Evolutionary conservation across 2,888 invertebrate species (phyloP), one percentile per base, ranked within the genome.

Genomic region (Drosophila multiciliata): DNA sequence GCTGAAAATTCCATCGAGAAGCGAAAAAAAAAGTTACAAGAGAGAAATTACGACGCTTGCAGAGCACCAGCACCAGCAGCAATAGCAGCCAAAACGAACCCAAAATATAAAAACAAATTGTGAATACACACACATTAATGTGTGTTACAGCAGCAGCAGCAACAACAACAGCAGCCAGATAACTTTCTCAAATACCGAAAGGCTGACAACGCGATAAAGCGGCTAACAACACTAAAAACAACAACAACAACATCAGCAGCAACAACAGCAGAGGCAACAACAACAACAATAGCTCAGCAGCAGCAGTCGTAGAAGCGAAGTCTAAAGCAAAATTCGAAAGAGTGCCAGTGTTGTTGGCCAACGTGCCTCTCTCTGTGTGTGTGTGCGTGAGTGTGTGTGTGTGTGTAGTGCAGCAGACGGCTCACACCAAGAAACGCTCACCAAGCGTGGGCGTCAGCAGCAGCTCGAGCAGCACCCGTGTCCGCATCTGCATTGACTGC

Each of bases 31-130:
- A 70, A 79, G 82, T 76, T 79, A 79, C 80, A 82, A 75, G 89
- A 86, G 77, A 88, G 78, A 87, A 89, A 89, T 89, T 83, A 86
- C 87, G 83, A 88, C 83, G 87, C 75, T 81, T 70, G 72, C 72
- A 86, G 69, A 68, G 74, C 78, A 75, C 45, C 45, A 45, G 45
- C 23, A 45, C 15, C 23, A 23, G 15, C 45, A 45, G 7, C 58
- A 79, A 55, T 45, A 78, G 71, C 66, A 78, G 81, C 63, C 62
- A 67, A 72, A 62, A 72, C 79, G 70, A 73, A 82, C 60, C 68
- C 70, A 72, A 78, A 79, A 74, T 71, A 61, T 53, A 75, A 69
- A 85, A 66, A 75, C 71, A 80, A 58, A 64, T 62, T 79, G 80
- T 79, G 61, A 65, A 62, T 38, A 58, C 66, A 63, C 48, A 70